Conservation (phyloP, 2,888 invertebrate genomes). For the Unio delphinus region DNA sequence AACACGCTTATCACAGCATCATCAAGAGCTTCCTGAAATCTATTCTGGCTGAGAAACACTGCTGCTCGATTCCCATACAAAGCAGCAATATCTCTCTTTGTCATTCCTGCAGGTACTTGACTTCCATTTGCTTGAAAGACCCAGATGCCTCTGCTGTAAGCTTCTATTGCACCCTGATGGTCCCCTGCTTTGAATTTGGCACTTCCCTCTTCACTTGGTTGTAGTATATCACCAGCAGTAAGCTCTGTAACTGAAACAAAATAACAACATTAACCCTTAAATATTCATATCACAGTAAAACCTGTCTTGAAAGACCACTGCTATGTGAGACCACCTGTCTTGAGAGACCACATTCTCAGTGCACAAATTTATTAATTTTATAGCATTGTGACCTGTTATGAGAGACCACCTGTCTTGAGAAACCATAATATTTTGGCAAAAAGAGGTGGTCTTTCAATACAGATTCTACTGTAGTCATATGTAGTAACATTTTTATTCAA, state of each 20-base stretch:
- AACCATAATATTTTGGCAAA: too few species aligned
- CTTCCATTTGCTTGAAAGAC: constrained; percentile 5
- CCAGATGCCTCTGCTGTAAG: constrained; percentile 38
- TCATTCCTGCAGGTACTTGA: not conserved
- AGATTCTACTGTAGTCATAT: too few species aligned
- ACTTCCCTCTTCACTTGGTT: constrained; percentile 42
- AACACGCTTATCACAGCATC: constrained; percentile 53
- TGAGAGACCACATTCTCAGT: too few species aligned
- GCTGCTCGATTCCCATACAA: constrained; percentile 54
- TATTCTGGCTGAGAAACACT: constrained; percentile 36
- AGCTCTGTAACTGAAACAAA: constrained; percentile 1
- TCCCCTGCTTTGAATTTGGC: constrained; percentile 26
- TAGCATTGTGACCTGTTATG: too few species aligned
- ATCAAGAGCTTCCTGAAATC: constrained; percentile 25
- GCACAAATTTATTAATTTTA: too few species aligned
- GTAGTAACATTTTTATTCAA: too few species aligned
- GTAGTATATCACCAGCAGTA: constrained; percentile 11
- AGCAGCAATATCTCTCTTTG: constrained; percentile 40
- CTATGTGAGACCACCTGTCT: too few species aligned
- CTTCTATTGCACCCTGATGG: constrained; percentile 28
- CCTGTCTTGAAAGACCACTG: too few species aligned
- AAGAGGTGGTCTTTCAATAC: too few species aligned
- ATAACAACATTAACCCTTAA: too few species aligned
- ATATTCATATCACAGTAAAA: too few species aligned
- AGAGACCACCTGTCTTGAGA: too few species aligned